phyloP scores from a whole-genome alignment of 2,888 invertebrate species.

The Agriopis marginaria region DNA sequence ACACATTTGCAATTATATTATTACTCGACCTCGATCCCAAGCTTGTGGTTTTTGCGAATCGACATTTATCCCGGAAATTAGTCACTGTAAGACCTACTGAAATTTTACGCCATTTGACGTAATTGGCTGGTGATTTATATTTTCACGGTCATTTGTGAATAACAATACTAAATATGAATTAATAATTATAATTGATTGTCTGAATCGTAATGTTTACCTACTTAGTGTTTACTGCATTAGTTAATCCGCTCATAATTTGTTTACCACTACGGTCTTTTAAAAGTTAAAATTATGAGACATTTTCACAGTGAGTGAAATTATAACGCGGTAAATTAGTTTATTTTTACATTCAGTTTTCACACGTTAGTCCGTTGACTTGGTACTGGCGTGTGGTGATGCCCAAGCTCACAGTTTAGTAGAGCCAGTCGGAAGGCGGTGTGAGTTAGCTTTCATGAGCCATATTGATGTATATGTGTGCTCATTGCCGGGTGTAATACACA shows the following conservation, averaged over 20 bases:
- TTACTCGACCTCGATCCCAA: constrained; percentile 54
- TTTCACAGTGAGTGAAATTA: constrained; percentile 31
- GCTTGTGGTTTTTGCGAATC: constrained; percentile 59
- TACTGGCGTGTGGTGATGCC: constrained; percentile 44
- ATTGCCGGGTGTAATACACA: constrained; percentile 54
- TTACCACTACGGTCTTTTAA: background rate
- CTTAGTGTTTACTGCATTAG: background rate
- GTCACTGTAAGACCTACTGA: constrained; percentile 46
- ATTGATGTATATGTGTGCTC: constrained; percentile 56
- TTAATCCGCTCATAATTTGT: background rate
- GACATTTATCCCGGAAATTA: constrained; percentile 65
- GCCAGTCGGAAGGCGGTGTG: constrained; percentile 52
- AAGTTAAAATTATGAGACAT: background rate
- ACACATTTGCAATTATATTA: constrained; percentile 27
- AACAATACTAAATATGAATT: constrained; percentile 1
- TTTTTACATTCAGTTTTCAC: constrained; percentile 48
- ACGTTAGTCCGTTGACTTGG: constrained; percentile 65
- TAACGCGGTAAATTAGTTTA: background rate
- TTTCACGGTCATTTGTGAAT: constrained; percentile 15
- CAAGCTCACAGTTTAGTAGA: constrained; percentile 47
- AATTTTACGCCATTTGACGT: constrained; percentile 41
- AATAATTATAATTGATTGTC: background rate
- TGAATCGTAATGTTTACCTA: background rate
- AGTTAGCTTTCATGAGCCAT: constrained; percentile 59
- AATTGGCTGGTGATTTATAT: constrained; percentile 4